Evolutionary conservation across 2,888 invertebrate species (phyloP).

Genomic region (Conus canariensis): DNA sequence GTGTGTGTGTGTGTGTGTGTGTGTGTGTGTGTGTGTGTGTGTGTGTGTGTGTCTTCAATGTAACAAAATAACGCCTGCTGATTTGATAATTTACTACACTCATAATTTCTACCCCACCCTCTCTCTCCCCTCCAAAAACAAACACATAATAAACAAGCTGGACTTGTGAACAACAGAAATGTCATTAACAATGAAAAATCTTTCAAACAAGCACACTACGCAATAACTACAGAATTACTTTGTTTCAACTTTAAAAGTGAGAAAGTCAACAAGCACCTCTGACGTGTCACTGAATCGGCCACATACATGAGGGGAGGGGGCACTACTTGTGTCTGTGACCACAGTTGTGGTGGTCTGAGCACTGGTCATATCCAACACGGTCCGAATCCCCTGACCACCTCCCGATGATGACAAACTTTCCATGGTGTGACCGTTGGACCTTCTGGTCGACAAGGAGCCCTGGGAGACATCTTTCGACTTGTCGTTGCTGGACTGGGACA

Average conservation of each 20-base stretch:
- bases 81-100: too few relatives aligned
- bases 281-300: constrained; percentile 40
- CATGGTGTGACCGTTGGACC: neutral
- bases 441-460: neutral
- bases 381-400: constrained; percentile 1
- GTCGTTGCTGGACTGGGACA: neutral
- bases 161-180: too few relatives aligned
- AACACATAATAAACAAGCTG: too few relatives aligned
- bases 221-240: too few relatives aligned
- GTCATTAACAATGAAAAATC: too few relatives aligned
- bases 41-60: neutral
- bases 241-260: too few relatives aligned
- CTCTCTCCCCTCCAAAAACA: too few relatives aligned
- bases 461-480: neutral
- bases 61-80: neutral
- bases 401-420: neutral
- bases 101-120: too few relatives aligned
- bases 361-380: constrained; percentile 31
- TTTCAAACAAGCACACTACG: too few relatives aligned
- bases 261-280: constrained; percentile 3
- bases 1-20: constrained; percentile 6
- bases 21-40: neutral
- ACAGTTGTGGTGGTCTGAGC: constrained; percentile 13
- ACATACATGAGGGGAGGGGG: neutral
- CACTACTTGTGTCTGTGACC: neutral